Base-by-base conservation (phyloP, 2,888 invertebrate genomes). In the Plusia festucae region DNA sequence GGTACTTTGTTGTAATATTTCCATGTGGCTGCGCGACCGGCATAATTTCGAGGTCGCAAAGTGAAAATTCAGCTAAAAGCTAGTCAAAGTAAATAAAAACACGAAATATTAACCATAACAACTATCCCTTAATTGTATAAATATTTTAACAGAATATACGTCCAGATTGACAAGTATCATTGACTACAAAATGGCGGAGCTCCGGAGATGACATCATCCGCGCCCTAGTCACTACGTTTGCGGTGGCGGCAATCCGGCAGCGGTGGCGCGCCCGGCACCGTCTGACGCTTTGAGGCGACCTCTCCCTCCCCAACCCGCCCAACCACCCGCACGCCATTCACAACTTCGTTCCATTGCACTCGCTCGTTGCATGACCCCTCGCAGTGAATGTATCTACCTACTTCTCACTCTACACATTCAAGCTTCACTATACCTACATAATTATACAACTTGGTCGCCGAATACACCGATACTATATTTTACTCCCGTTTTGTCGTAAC, bases 161-260 rank as follows among this genome's bases (percentile, higher is more conserved):
- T 52, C 16, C n/a, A 34, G 53, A 54, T 70, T 62, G 58, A 54
- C 60, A 65, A 73, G 71, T 79, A 68, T 74, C 68, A 73, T 79
- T 78, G 68, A 81, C 70, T 78, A 84, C 88, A 89, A 88, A 88
- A 89, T 87, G 87, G 87, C 87, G 88, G 85, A 81, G 75, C 77
- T 71, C 79, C 86, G 85, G 87, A 88, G 87, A 89, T 91, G 92
- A 92, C 91, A 90, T 91, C 91, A 92, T 82, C 60, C 86, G 77
- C 69, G 72, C 82, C 74, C 81, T 81, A 83, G 80, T 74, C 84
- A 84, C 81, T 81, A 76, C 79, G 68, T 70, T 61, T 65, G 76
- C 68, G 65, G 60, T 67, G 71, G 40, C 61, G 60, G 60, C 20
- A 24, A 32, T 9, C 24, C 15, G 24, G 51, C 56, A 34, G 32